phyloP scores from a whole-genome alignment of 1,140 invertebrate species.

The Bactericera cockerelli region DNA sequence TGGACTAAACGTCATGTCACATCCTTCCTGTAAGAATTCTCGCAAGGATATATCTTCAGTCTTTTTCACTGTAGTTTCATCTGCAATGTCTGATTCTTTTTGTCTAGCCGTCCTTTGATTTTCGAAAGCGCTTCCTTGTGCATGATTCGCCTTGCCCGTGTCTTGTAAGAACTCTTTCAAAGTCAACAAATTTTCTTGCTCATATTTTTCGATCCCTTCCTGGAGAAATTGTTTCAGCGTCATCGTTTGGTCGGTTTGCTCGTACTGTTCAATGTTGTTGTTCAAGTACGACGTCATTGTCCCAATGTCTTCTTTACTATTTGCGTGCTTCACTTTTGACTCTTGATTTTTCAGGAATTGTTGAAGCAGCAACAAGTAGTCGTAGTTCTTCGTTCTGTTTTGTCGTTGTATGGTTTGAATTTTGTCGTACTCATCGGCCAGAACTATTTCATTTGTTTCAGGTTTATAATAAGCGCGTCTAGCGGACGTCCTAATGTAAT shows the following conservation, averaged over 20 bases:
- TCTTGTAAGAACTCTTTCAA: conserved; percentile 5
- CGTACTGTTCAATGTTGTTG: not conserved
- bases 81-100: not conserved
- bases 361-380: not conserved
- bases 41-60: not conserved
- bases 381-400: not conserved
- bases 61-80: not conserved
- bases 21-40: not conserved
- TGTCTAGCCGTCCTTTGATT: not conserved
- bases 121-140: not conserved
- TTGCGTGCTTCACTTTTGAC: not conserved
- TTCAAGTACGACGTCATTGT: not conserved
- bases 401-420: not conserved
- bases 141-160: not conserved
- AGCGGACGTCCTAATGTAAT: not conserved
- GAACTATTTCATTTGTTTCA: not conserved
- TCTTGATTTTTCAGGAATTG: not conserved
- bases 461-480: conserved; percentile 4
- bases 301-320: not conserved
- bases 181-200: not conserved
- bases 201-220: not conserved
- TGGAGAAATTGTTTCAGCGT: conserved; percentile 6
- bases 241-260: not conserved
- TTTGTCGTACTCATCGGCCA: not conserved
- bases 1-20: not conserved